Evolutionary conservation across 2,888 invertebrate species (phyloP), one percentile per base, ranked within the genome.

Genomic region (Cecidostiba fungosa): DNA sequence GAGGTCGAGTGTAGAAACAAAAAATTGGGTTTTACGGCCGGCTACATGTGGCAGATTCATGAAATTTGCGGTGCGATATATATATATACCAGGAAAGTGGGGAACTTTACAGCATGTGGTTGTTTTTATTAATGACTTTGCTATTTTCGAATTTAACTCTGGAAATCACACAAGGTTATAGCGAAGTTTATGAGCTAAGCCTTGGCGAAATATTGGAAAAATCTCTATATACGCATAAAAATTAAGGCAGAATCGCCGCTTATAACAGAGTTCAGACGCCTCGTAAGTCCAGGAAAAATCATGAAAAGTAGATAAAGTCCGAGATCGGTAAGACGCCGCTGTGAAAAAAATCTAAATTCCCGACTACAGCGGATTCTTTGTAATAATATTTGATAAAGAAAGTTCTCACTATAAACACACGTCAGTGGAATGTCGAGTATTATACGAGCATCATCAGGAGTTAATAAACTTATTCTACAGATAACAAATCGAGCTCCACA

Each of bases 321-420:
- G 72, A 72, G 36, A 72, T n/a, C 12, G 39, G 72, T 72, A 72
- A 43, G 70, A n/a, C n/a, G n/a, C n/a, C 2, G 23, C n/a, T 29
- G 12, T 32, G n/a, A 29, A 70, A 32, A 72, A 72, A 72, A 72
- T 39, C 23, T 19, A 23, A 72, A 39, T 72, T 23, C n/a, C 32
- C 10, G n/a, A 32, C 59, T 59, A 70, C 32, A n/a, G n/a, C n/a
- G n/a, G 69, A 70, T 36, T 19, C 36, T 8, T 32, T 19, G 8
- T 19, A 70, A 36, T 32, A 72, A 39, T n/a, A 43, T 12, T 72
- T 12, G 72, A 72, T 72, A 72, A 72, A 43, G 39, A 43, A 14
- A 12, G 1, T 66, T 62, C 23, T 62, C 23, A 23, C 12, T n/a
- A 50, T 14, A 69, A 69, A 70, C 6, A 36, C n/a, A 23, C n/a